Conservation (phyloP, 2,113 vertebrate species). For the Anseranas semipalmata region DNA sequence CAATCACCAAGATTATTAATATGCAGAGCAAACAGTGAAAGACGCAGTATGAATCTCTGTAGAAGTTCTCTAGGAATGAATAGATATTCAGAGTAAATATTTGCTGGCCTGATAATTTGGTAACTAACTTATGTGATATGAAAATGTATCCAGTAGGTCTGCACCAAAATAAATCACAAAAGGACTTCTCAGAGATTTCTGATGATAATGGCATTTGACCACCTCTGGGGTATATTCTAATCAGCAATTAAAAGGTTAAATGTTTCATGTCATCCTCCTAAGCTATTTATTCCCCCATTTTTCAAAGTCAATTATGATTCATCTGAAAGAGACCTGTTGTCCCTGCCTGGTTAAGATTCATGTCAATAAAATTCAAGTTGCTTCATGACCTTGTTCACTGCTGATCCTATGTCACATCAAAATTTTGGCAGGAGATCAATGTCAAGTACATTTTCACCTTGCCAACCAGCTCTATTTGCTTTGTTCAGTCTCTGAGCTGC, state of each 20-base stretch:
- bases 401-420: conserved; percentile 2
- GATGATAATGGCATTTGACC: neutral
- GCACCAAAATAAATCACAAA: neutral
- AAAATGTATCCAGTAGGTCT: neutral
- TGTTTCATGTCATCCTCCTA: neutral
- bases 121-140: neutral
- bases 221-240: neutral
- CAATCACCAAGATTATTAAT: neutral
- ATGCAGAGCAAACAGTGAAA: conserved; percentile 15
- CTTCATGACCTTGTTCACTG: conserved; percentile 5
- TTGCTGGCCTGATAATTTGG: conserved; percentile 1
- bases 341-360: conserved; percentile 11
- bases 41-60: neutral
- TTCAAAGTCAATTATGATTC: conserved; percentile 32
- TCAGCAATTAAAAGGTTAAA: neutral
- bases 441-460: conserved; percentile 30
- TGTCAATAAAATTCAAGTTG: conserved; percentile 40
- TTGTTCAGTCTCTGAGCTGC: neutral
- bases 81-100: conserved; percentile 30
- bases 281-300: conserved; percentile 30
- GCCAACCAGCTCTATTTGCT: neutral
- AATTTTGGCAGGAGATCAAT: conserved; percentile 46
- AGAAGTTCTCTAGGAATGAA: conserved; percentile 9
- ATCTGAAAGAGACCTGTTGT: neutral
- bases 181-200: neutral